Evolutionary conservation across 2,113 vertebrate species (phyloP).

Genomic region (Potamarius usumacintae): DNA sequence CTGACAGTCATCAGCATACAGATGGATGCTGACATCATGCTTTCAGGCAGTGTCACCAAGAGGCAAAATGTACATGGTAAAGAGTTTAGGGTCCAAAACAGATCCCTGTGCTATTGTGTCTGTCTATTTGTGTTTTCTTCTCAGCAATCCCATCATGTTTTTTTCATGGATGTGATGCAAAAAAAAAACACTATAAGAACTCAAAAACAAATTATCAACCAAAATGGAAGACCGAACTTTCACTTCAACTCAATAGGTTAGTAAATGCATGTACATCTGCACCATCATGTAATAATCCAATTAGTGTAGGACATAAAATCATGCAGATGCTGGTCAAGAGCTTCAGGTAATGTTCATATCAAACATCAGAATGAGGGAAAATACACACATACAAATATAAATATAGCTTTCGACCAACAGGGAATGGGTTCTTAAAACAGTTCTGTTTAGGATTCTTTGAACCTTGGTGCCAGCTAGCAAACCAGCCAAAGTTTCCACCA

Average conservation of each 20-base stretch:
- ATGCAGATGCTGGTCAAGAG: neutral
- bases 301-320: neutral
- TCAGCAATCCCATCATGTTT: neutral
- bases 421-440: no score
- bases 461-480: no score
- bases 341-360: neutral
- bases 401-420: no score
- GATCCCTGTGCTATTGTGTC: neutral
- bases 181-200: neutral
- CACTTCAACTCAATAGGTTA: neutral
- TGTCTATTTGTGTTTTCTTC: neutral
- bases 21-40: no score
- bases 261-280: neutral
- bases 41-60: no score
- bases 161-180: neutral
- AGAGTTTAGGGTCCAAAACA: no score
- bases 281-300: neutral
- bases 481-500: no score
- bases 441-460: no score
- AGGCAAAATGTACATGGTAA: no score
- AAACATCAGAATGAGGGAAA: neutral
- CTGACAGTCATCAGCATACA: no score
- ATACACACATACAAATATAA: neutral
- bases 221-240: neutral
- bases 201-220: neutral